Percentiles rank a stretch among this genome's conserved stretches.
phyloP scores from a whole-genome alignment of 2,113 vertebrate species.

The Collichthys lucidus region DNA sequence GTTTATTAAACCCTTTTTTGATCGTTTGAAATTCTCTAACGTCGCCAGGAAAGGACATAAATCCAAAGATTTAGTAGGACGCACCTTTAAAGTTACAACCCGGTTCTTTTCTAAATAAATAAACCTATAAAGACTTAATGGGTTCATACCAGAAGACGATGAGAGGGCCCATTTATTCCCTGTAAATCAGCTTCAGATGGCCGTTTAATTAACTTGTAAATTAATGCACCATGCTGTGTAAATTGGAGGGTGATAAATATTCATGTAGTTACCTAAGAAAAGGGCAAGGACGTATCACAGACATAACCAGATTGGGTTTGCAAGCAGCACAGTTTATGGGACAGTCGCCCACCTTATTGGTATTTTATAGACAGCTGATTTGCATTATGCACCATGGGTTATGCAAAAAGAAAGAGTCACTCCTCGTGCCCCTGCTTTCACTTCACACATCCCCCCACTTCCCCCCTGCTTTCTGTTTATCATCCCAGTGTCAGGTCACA shows the following conservation, averaged over 20 bases:
- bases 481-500: conserved; percentile 33
- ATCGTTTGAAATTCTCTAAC: conserved; percentile 23
- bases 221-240: conserved; percentile 74
- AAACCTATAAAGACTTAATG: conserved; percentile 62
- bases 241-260: conserved; percentile 76
- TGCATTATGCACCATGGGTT: too few species aligned
- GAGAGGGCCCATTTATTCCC: conserved; percentile 60
- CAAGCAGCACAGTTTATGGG: conserved; percentile 47
- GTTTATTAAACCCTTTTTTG: conserved; percentile 8
- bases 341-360: conserved; percentile 60
- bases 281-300: conserved; percentile 60
- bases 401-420: conserved; percentile 63
- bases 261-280: conserved; percentile 70
- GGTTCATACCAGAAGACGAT: conserved; percentile 43
- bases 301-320: conserved; percentile 62
- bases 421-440: conserved; percentile 31
- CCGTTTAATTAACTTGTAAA: conserved; percentile 81
- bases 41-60: background rate
- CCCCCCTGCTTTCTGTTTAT: conserved; percentile 25
- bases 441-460: conserved; percentile 41
- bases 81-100: conserved; percentile 1
- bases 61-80: background rate
- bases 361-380: conserved; percentile 77
- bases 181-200: conserved; percentile 73
- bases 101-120: conserved; percentile 48